A percentile compares a stretch with the other conserved stretches of the same genome.
Evolutionary conservation across 1,140 invertebrate species (phyloP).

Genomic region (Hylaeus volcanicus): DNA sequence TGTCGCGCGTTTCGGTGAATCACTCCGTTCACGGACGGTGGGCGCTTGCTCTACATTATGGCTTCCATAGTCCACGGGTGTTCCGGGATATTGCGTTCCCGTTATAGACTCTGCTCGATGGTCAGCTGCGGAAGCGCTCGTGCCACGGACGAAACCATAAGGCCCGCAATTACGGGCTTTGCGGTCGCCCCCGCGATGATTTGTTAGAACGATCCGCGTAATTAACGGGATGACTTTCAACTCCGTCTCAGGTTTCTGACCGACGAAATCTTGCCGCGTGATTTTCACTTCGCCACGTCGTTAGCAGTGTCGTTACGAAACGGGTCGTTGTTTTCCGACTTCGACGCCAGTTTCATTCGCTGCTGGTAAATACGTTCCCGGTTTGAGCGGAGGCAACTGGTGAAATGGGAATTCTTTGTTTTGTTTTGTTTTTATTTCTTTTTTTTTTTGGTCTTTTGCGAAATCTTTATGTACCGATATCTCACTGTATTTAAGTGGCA

Average conservation of each 20-base stretch:
- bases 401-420: no score
- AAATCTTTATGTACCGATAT: no score
- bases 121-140: constrained; percentile 72
- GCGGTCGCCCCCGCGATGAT: constrained; percentile 68
- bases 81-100: constrained; percentile 74
- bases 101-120: constrained; percentile 61
- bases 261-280: constrained; percentile 51
- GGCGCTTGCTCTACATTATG: constrained; percentile 73
- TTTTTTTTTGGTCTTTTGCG: no score
- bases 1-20: constrained; percentile 78
- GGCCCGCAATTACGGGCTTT: constrained; percentile 71
- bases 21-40: constrained; percentile 68
- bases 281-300: constrained; percentile 39
- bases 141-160: constrained; percentile 67
- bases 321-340: no score
- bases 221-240: constrained; percentile 66
- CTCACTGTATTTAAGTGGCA: no score
- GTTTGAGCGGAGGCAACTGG: no score
- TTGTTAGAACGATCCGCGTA: constrained; percentile 60
- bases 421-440: no score
- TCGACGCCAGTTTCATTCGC: background rate
- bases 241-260: constrained; percentile 22
- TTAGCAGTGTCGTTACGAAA: background rate
- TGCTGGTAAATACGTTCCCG: no score
- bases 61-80: constrained; percentile 73